Evolutionary conservation across 1,140 invertebrate genomes (phyloP).

Genomic region (Panagrolaimus sp.): DNA sequence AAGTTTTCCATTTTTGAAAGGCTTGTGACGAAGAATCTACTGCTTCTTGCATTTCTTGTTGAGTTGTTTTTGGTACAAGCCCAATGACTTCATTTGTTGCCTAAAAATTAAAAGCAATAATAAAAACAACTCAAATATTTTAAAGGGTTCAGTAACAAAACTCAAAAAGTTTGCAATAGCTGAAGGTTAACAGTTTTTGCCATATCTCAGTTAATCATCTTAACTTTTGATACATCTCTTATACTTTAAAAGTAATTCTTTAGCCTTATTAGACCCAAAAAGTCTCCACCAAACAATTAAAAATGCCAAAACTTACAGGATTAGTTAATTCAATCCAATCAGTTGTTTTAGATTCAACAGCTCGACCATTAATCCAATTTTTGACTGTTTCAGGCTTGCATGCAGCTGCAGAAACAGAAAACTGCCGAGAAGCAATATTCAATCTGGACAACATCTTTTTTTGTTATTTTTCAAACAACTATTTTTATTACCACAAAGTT

Average conservation of each 20-base stretch:
- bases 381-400: constrained; percentile 43
- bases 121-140: constrained; percentile 22
- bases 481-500: no score
- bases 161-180: no score
- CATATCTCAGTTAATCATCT: no score
- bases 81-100: constrained; percentile 68
- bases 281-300: background rate
- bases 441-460: constrained; percentile 16
- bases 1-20: constrained; percentile 78
- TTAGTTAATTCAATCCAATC: constrained; percentile 57
- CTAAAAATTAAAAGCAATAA: constrained; percentile 57
- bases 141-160: no score
- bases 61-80: constrained; percentile 81
- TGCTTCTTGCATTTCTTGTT: constrained; percentile 82
- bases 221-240: no score
- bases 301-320: constrained; percentile 47
- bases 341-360: constrained; percentile 55
- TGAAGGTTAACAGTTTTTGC: no score
- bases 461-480: no score
- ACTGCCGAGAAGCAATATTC: constrained; percentile 1
- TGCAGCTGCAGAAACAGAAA: background rate
- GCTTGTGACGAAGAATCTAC: constrained; percentile 77
- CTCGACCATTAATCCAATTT: constrained; percentile 56
- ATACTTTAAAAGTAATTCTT: no score
- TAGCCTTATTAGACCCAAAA: no score